Evolutionary conservation across 2,797 vertebrate genomes (phyloP).

Genomic region (Chloroceryle amazona): DNA sequence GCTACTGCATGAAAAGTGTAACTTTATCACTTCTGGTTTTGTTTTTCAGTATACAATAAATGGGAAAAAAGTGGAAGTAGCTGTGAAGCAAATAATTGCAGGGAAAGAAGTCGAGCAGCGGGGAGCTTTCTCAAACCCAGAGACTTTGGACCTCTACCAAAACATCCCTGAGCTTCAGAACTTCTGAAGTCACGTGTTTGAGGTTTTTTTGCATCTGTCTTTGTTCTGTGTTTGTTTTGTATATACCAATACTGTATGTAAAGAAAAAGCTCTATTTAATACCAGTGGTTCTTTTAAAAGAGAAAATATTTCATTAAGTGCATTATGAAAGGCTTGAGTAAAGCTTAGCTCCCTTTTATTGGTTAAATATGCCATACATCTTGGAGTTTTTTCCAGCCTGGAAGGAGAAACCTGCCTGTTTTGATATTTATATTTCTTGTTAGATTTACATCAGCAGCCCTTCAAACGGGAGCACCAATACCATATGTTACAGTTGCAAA

Average conservation of each 20-base stretch:
- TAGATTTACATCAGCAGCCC: background rate
- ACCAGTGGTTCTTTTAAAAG: constrained; percentile 26
- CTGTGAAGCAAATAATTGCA: constrained; percentile 93
- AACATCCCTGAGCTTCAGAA: constrained; percentile 93
- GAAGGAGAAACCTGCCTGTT: constrained; percentile 13
- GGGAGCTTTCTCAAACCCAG: constrained; percentile 94
- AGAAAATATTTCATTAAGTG: constrained; percentile 16
- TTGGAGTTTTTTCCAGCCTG: background rate
- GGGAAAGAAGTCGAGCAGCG: constrained; percentile 90
- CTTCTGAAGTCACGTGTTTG: constrained; percentile 81
- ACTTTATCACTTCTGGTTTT: constrained; percentile 15
- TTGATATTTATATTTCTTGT: background rate
- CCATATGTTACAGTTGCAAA: background rate
- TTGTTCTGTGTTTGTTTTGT: constrained; percentile 34
- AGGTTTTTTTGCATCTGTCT: background rate
- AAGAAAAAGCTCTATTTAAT: constrained; percentile 68
- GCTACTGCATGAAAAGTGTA: background rate
- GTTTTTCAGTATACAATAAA: constrained; percentile 93
- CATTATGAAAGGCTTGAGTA: constrained; percentile 37
- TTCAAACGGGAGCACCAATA: background rate
- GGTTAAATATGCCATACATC: background rate
- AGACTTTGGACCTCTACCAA: constrained; percentile 92
- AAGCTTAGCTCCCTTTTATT: background rate
- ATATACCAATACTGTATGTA: constrained; percentile 55
- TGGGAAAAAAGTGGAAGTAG: constrained; percentile 98